Percentiles rank a stretch among this genome's conserved stretches.
These are phyloP conservation scores for Lasius platythorax DNA, from an alignment of 2,888 invertebrate species.

Conservation along the genomic window DNA sequence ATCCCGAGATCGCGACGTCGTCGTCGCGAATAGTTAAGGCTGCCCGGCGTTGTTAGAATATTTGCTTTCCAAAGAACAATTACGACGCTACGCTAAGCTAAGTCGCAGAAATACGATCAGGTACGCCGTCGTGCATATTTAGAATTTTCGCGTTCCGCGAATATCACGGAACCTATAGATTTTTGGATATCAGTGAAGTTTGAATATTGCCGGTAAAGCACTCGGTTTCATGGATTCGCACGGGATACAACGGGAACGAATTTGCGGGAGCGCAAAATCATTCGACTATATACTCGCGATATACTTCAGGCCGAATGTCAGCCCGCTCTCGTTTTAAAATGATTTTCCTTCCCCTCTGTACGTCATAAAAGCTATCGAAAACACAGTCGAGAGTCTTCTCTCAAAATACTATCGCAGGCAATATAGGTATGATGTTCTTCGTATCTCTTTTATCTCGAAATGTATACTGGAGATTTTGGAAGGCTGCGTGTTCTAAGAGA, in stretches of 20 bases:
- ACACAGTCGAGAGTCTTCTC: slow-evolving; percentile 13
- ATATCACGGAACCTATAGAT: slow-evolving; percentile 2
- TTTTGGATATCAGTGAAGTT: slow-evolving; percentile 42
- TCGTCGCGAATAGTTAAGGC: slow-evolving; percentile 41
- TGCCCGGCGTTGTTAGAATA: slow-evolving; percentile 38
- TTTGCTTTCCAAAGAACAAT: slow-evolving; percentile 29
- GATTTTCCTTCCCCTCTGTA: slow-evolving; percentile 32
- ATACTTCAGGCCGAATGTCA: slow-evolving; percentile 29
- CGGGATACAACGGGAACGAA: not conserved
- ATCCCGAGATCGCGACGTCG: slow-evolving; percentile 21
- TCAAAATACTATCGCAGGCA: slow-evolving; percentile 31
- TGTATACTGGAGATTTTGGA: slow-evolving; percentile 4
- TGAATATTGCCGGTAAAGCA: slow-evolving; percentile 29
- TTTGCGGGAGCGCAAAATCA: not conserved
- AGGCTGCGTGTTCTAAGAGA: not conserved
- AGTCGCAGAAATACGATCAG: slow-evolving; percentile 30
- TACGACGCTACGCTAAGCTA: not conserved
- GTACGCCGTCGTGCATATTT: not conserved
- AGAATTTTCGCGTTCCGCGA: slow-evolving; percentile 28
- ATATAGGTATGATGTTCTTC: not conserved
- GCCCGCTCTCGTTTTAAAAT: slow-evolving; percentile 34
- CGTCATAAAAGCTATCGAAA: slow-evolving; percentile 31
- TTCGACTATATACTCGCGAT: slow-evolving; percentile 1
- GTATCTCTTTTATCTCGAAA: slow-evolving; percentile 3
- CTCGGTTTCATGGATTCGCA: slow-evolving; percentile 37